Percentiles rank a stretch among this genome's conserved stretches.
These are phyloP conservation scores for Campylomormyrus numenius DNA, from an alignment of 2,113 vertebrate species.

Conservation along the genomic window DNA sequence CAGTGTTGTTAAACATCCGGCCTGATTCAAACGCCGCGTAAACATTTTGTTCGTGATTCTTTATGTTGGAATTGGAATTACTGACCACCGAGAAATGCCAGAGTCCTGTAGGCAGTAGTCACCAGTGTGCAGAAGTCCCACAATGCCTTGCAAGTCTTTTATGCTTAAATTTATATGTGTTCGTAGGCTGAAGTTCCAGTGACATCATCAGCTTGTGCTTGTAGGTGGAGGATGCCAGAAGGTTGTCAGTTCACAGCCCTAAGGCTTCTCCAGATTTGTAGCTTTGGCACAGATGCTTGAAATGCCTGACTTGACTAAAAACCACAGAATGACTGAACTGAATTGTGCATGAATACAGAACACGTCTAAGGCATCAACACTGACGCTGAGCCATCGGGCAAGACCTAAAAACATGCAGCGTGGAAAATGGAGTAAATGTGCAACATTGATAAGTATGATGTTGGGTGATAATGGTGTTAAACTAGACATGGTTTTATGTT, in stretches of 20 bases:
- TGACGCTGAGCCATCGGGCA: not conserved
- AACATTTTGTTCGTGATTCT: not conserved
- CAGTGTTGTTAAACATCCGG: conserved; percentile 29
- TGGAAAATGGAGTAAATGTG: not conserved
- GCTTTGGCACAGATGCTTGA: not conserved
- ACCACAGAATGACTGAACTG: not conserved
- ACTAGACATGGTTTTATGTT: not conserved
- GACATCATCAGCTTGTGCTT: not conserved
- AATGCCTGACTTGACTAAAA: not conserved
- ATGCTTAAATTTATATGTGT: not conserved
- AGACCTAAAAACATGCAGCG: not conserved
- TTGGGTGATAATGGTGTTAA: not conserved
- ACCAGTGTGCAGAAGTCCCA: not conserved
- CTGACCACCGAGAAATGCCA: not conserved
- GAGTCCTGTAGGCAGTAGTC: not conserved
- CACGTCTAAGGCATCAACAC: not conserved
- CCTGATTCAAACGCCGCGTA: conserved; percentile 2
- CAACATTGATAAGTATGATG: not conserved
- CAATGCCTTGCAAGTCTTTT: not conserved
- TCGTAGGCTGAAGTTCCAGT: not conserved
- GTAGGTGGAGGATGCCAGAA: not conserved
- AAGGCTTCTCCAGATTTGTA: not conserved
- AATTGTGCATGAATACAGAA: not conserved
- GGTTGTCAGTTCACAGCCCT: not conserved
- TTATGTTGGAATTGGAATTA: not conserved